phyloP scores from a whole-genome alignment of 2,113 vertebrate species.

The Salvelinus fontinalis region DNA sequence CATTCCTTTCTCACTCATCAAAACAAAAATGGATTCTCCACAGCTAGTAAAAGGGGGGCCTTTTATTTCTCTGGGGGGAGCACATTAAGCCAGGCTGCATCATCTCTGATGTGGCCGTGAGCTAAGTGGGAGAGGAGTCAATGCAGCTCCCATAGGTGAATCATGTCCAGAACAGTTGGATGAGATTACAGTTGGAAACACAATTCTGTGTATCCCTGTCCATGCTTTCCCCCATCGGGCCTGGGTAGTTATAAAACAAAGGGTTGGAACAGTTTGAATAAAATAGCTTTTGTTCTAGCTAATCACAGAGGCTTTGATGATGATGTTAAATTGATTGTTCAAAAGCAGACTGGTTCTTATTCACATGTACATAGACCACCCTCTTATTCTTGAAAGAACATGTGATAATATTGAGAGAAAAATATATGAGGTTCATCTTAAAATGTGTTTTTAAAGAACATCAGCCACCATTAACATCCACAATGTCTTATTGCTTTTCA shows the following conservation, averaged over 20 bases:
- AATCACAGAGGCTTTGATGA: too few species aligned
- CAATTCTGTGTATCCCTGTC: background rate
- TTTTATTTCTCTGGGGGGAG: background rate
- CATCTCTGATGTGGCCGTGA: background rate
- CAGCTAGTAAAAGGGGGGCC: background rate
- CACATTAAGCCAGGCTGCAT: background rate
- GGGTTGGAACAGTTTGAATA: background rate
- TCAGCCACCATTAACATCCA: background rate
- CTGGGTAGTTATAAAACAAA: background rate
- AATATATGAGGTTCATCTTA: too few species aligned
- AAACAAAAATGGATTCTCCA: background rate
- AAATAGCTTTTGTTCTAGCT: background rate
- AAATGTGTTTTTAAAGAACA: background rate
- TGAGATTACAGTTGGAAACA: background rate
- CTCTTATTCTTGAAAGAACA: too few species aligned
- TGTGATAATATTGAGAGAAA: too few species aligned
- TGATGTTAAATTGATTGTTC: too few species aligned
- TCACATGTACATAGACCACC: too few species aligned
- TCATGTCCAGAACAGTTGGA: background rate
- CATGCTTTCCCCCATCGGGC: background rate
- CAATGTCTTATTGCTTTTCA: background rate
- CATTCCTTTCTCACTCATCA: too few species aligned
- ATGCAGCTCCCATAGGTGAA: background rate
- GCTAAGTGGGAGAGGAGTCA: background rate
- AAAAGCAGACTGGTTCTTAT: too few species aligned